Conservation (phyloP, 2,113 vertebrate genomes). For the Xyliphius kryptos region DNA sequence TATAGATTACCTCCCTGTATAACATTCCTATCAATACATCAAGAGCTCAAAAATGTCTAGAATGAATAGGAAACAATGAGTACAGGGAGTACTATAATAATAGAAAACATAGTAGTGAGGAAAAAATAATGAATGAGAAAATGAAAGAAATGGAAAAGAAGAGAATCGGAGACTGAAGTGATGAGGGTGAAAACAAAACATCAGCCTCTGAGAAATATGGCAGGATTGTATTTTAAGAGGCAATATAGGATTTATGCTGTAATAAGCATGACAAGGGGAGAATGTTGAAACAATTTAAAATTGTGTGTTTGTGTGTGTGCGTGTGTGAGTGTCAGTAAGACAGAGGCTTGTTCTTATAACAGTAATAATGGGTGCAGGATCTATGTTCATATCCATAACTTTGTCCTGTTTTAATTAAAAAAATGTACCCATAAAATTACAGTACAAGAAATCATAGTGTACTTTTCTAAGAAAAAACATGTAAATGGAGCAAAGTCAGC, state of each 20-base stretch:
- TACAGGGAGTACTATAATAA: not conserved
- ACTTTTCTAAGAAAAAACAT: not conserved
- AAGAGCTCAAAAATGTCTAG: not conserved
- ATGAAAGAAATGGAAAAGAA: not conserved
- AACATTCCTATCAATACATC: not conserved
- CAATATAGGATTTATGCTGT: not conserved
- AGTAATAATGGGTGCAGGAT: not conserved
- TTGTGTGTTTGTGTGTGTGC: too few species aligned
- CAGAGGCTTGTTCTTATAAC: not conserved
- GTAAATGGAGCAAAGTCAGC: not conserved
- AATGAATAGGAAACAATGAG: not conserved
- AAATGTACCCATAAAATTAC: not conserved
- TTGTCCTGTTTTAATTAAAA: not conserved
- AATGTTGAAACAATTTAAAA: not conserved
- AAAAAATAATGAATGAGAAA: not conserved
- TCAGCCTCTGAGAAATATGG: not conserved
- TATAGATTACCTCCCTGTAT: constrained; percentile 1
- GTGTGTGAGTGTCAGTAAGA: not conserved
- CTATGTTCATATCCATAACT: not conserved
- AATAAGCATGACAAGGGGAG: not conserved
- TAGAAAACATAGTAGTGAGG: not conserved
- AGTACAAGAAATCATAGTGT: not conserved
- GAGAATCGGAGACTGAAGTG: not conserved
- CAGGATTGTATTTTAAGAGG: not conserved
- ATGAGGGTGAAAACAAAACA: not conserved